Base-by-base conservation (phyloP, 2,888 invertebrate genomes). In the Rotaria magnacalcarata region DNA sequence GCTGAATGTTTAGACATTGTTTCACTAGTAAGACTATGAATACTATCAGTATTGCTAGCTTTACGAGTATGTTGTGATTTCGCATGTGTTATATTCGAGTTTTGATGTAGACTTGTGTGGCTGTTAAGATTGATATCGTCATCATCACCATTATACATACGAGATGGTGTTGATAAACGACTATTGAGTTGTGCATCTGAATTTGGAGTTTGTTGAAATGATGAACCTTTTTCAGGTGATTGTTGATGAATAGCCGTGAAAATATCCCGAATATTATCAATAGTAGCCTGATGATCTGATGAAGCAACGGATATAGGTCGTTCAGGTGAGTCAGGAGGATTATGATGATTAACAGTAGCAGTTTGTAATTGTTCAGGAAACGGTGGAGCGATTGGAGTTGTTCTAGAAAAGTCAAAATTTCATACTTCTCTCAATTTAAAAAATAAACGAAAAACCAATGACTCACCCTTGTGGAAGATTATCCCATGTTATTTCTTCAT, bases 401-500 rank as follows among this genome's bases (percentile, higher is more conserved):
- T 67, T 67, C 67, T 67, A 41, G 11, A 67, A 67, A 5, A 27
- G 0, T 14, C 19, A 67, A 34, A 34, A 34, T 11, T 27, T 41
- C 8, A 3, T 67, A 5, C 34, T 16, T 24, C 2, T 34, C 14
- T 60, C 3, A 10, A 27, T 60, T 60, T 5, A 0, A 11, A 52
- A 52, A 52, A 1, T 7, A 24, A 16, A 34, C 5, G 16, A 34
- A 34, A 67, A 11, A 16, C 27, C 6, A 34, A 67, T 34, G 2
- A 19, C 19, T 27, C 11, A 47, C 80, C 43, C 80, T n/a, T 80
- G 43, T 24, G 47, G 47, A 47, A 47, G 47, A 47, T 24, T 24
- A 80, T 80, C 47, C 80, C 80, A 80, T 80, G 47, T 47, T n/a
- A 80, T 80, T 24, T 80, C 80, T 47, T 80, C 80, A 21, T 10